A percentile compares a stretch with the other conserved stretches of the same genome.
Evolutionary conservation across 2,888 invertebrate species (phyloP).

Genomic region (Ligdia adustata): DNA sequence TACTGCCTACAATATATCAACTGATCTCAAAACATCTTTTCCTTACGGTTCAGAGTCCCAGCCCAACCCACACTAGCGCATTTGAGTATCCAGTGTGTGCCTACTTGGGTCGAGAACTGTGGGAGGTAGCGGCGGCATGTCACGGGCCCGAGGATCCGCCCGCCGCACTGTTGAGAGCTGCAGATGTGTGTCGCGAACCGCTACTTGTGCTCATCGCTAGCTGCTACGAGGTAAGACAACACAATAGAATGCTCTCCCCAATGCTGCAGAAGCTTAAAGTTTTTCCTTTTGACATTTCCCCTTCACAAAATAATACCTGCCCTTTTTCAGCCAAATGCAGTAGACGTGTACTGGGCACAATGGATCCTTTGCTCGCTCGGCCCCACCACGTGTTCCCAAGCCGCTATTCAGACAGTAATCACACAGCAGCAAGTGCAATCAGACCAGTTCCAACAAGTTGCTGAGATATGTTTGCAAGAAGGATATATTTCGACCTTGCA

Average conservation of each 20-base stretch:
- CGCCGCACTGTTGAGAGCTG: slow-evolving; percentile 84
- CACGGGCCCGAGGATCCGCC: slow-evolving; percentile 89
- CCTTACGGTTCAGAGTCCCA: slow-evolving; percentile 59
- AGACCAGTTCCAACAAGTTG: slow-evolving; percentile 73
- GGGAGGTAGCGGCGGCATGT: slow-evolving; percentile 86
- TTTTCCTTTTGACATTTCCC: no score
- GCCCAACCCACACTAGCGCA: slow-evolving; percentile 53
- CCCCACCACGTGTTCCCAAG: slow-evolving; percentile 46
- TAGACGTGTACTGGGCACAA: slow-evolving; percentile 85
- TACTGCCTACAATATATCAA: no score
- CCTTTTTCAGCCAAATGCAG: slow-evolving; percentile 81
- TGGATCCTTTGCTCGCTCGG: slow-evolving; percentile 79
- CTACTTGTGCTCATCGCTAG: slow-evolving; percentile 87
- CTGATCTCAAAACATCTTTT: no score
- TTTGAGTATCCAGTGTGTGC: slow-evolving; percentile 75
- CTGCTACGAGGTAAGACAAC: slow-evolving; percentile 85
- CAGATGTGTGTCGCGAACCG: slow-evolving; percentile 83
- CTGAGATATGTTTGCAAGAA: slow-evolving; percentile 78
- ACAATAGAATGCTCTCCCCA: background rate
- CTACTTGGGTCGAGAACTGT: slow-evolving; percentile 74
- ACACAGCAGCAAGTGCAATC: slow-evolving; percentile 55
- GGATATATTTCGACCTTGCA: slow-evolving; percentile 85
- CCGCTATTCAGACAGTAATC: slow-evolving; percentile 51
- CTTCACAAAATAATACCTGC: background rate
- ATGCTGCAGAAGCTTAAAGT: no score